Evolutionary conservation across 1,140 invertebrate genomes (phyloP), one percentile per base, ranked within the genome.

Genomic region (Pachypeltis micranthus): DNA sequence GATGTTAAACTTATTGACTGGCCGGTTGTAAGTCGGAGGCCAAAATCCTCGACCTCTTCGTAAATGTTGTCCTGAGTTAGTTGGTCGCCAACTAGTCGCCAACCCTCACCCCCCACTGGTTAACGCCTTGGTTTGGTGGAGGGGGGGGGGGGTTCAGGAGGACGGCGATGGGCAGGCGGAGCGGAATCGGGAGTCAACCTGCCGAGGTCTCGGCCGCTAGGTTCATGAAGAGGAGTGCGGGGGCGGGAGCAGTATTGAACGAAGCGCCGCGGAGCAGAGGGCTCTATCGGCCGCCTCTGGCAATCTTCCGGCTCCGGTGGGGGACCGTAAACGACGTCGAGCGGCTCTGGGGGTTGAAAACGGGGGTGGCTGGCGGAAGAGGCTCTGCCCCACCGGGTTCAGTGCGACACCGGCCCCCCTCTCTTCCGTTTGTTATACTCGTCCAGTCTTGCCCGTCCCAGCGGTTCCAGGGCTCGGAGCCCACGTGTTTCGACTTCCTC

Each of bases 361-460:
- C 34, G 34, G 34, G n/a, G 34, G n/a, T 7, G 34, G n/a, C 34
- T n/a, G 47, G 47, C 10, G n/a, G n/a, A n/a, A n/a, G n/a, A n/a
- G n/a, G 7, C 47, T 51, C 7, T 21, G 7, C 47, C 47, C 47
- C 7, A 21, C 23, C 7, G 47, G 47, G 7, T 21, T 51, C 47
- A 51, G 47, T 51, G 47, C 19, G 7, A 21, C 4, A 51, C 47
- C 12, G 47, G 47, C 47, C 47, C 47, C 47, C 47, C 21, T 21
- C 47, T 51, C 47, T 51, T 51, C 23, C 47, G 47, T 21, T 51
- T 51, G 47, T 14, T n/a, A n/a, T n/a, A n/a, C n/a, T n/a, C 47
- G 47, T 3, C 47, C 47, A 4, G 4, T 21, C 47, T 21, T 10
- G 7, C 31, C 31, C 10, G 47, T 21, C 21, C 47, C 47, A 21